Evolutionary conservation across 1,140 invertebrate species (phyloP), one percentile per base, ranked within the genome.

Genomic region (Drosophila mauritiana): DNA sequence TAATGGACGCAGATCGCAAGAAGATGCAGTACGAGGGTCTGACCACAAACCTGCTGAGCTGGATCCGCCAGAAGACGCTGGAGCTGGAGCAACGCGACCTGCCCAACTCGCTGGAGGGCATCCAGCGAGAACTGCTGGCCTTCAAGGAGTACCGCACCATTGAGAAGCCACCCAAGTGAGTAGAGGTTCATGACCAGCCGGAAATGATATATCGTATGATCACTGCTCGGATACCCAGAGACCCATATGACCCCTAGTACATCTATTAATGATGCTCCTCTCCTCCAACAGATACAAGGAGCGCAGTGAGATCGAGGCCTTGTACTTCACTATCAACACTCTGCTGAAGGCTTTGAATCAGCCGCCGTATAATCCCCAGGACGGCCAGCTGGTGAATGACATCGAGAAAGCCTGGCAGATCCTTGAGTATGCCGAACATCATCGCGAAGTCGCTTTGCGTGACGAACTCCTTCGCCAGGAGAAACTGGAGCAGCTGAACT

Each of bases 91-190:
- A 97, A 88, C 94, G 97, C 5, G 94, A 97, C 57, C 98, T 99
- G 88, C 98, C 98, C n/a, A 99, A 99, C 93, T 97, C 97, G 1
- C 92, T 99, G 46, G 97, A 99, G 91, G 98, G 97, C 49, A 99
- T 99, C 77, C 98, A 99, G 93, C 95, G 96, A 48, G 95, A 99
- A 91, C 93, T 99, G 56, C 92, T 97, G 12, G 93, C 95, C 31
- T 99, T 99, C 93, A 99, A 99, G 91, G 96, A 98, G 83, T 99
- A 99, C 93, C 94, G 98, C 78, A 99, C 98, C 0, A 95, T 98
- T 20, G 98, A 99, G 92, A 99, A 99, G 93, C 98, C 98, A 12
- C 98, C 98, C 58, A 99, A 99, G 95, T 97, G 92, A 94, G 94
- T 67, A 46, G 0, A 20, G 10, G 45, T 25, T 25, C 31, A 59